Percentiles rank a stretch among this genome's conserved stretches.
Conservation (phyloP, 1,140 invertebrate genomes). For the Trachelipus rathkii region DNA sequence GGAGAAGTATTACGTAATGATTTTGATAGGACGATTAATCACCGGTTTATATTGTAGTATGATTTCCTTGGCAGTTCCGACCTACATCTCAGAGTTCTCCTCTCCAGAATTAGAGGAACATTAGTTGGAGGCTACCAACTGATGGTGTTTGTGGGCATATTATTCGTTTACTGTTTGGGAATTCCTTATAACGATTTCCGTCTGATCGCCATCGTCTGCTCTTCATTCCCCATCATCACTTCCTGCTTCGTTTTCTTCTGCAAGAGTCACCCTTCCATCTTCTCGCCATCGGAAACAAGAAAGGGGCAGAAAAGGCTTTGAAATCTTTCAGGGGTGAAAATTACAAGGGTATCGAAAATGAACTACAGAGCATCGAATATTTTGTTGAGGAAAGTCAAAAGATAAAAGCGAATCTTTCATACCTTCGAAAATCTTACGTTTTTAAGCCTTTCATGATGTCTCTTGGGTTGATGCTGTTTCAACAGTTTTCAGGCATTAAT, state of each 20-base stretch:
- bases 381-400: constrained; percentile 25
- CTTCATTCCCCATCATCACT: not conserved
- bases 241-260: constrained; percentile 11
- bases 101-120: constrained; percentile 33
- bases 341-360: constrained; percentile 34
- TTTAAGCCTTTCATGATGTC: constrained; percentile 8
- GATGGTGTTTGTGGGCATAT: constrained; percentile 11
- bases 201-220: constrained; percentile 6
- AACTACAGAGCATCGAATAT: constrained; percentile 32
- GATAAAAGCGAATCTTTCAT: constrained; percentile 35
- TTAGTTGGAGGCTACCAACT: constrained; percentile 19
- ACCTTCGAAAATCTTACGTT: constrained; percentile 41
- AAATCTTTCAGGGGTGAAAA: constrained; percentile 17
- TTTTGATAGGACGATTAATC: constrained; percentile 31
- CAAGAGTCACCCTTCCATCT: constrained; percentile 22
- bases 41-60: constrained; percentile 50
- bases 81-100: constrained; percentile 36
- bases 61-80: constrained; percentile 27
- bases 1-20: constrained; percentile 29
- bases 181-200: not conserved
- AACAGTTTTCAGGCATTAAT: constrained; percentile 25
- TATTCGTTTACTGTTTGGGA: constrained; percentile 4
- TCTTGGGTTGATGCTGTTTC: constrained; percentile 21
- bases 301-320: constrained; percentile 1
- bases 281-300: not conserved